Evolutionary conservation across 2,888 invertebrate genomes (phyloP), one percentile per base, ranked within the genome.

Genomic region (Strigamia transsilvanica): DNA sequence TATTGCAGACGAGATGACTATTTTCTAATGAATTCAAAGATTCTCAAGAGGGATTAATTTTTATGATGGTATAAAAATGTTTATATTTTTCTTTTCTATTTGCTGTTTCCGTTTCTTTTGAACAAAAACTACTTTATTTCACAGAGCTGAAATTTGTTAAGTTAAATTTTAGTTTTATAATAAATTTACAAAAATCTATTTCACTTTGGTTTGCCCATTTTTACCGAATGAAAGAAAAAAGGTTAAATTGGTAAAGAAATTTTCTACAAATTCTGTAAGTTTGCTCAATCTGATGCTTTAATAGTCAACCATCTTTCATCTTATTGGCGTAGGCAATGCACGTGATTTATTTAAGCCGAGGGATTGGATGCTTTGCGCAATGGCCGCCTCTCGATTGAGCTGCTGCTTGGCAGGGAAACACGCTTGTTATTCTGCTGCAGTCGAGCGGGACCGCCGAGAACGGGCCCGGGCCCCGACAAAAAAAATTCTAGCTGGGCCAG

Each of bases 11-110:
- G 56, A 56, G 56, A 56, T 56, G 21, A 56, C 15, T 18, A 56
- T 56, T 56, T 56, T 56, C 56, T 56, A 56, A 56, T 56, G 56
- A 56, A 56, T 56, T 56, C 56, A 56, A 56, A 18, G n/a, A 18
- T 56, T 56, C 18, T 56, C 18, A 56, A 56, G 56, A 56, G 56
- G 18, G 56, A 56, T 56, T 56, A 56, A 56, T 56, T 56, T 46
- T 56, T 56, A 56, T 18, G 56, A 56, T 18, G 9, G 0, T 18
- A 18, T 56, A 56, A 56, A 51, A 56, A 56, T 56, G 2, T 56
- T n/a, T 56, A 18, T 46, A n/a, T 18, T n/a, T 18, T 51, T 15
- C 15, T 13, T 13, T 56, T 56, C n/a, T 18, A 18, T 18, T 56
- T 56, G 15, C 15, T 46, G 46, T 5, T 46, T 46, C 15, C 12